These are phyloP conservation scores for Tupaia tana DNA, from an alignment of 2,113 vertebrate species.

Conservation along the genomic window DNA sequence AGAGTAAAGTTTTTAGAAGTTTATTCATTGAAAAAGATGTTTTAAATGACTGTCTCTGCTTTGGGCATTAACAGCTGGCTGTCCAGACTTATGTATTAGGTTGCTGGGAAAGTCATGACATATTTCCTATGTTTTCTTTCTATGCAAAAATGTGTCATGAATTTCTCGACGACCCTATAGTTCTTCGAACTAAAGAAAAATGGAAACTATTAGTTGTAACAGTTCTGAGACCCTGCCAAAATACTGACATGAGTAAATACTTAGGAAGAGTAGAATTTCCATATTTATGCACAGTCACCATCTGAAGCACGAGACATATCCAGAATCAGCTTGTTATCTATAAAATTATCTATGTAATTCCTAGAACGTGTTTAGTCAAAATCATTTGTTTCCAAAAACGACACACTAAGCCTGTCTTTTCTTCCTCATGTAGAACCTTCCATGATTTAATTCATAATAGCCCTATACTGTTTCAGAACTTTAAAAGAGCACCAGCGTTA, in stretches of 20 bases:
- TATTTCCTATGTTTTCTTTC: too few species aligned
- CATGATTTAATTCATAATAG: neutral
- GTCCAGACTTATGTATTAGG: neutral
- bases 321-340: neutral
- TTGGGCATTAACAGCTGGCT: neutral
- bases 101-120: too few species aligned
- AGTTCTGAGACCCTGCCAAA: neutral
- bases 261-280: neutral
- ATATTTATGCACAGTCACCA: neutral
- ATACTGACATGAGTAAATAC: neutral
- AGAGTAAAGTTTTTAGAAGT: neutral
- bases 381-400: neutral
- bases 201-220: neutral
- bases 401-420: neutral
- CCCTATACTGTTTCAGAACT: neutral
- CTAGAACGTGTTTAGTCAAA: neutral
- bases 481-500: neutral
- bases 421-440: neutral
- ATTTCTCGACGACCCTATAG: too few species aligned
- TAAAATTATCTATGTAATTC: neutral
- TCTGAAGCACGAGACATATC: neutral
- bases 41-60: neutral
- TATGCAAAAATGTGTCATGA: too few species aligned
- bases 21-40: neutral
- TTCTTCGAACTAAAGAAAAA: neutral